These are phyloP conservation scores for Macquaria ambigua DNA, from an alignment of 2,113 vertebrate species.

Conservation along the genomic window DNA sequence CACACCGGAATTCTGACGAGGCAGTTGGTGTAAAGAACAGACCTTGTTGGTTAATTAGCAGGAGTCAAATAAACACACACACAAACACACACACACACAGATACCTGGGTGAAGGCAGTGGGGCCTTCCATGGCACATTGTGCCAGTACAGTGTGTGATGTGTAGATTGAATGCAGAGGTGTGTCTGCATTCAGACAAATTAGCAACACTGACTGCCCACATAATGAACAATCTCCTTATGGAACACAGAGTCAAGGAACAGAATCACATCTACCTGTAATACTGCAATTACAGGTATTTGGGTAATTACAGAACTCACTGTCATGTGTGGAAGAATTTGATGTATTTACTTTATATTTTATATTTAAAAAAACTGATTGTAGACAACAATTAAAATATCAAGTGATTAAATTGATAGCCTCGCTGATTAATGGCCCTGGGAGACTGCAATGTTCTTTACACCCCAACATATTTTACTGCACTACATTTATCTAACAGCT, in stretches of 20 bases:
- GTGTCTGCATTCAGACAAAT: conserved; percentile 12
- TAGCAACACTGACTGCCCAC: not conserved
- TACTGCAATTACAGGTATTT: not conserved
- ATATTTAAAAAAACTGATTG: no score
- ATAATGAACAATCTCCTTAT: not conserved
- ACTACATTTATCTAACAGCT: no score
- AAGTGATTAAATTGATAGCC: no score
- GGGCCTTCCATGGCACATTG: not conserved
- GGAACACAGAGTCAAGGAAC: not conserved
- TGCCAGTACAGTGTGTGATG: not conserved
- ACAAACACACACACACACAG: not conserved
- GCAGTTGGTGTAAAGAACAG: not conserved
- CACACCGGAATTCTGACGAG: not conserved
- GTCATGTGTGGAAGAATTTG: not conserved
- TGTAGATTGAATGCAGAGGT: not conserved
- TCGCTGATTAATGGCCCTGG: no score
- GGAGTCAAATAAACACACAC: not conserved
- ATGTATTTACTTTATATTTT: no score
- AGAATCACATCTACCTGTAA: not conserved
- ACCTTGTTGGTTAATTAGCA: not conserved
- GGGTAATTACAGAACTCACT: not conserved
- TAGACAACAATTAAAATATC: no score
- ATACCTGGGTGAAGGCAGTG: not conserved
- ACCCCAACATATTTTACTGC: no score
- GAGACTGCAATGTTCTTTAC: no score